phyloP scores from a whole-genome alignment of 2,797 vertebrate genomes.

The Spizella passerina region DNA sequence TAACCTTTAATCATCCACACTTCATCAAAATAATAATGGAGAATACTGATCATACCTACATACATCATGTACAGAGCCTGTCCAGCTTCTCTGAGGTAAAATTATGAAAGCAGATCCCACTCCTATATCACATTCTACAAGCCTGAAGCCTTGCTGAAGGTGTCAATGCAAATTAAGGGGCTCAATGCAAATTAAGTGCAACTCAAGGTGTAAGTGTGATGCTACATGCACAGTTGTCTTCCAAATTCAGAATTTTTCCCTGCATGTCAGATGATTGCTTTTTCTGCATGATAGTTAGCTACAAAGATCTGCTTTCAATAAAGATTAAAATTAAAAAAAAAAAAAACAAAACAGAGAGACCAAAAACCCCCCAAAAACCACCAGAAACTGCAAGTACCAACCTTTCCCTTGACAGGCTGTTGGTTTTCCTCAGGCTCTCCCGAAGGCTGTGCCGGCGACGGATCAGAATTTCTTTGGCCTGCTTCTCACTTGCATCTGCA shows the following conservation, averaged over 20 bases:
- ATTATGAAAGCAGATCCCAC: background rate
- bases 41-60: background rate
- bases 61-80: background rate
- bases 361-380: fast-evolving
- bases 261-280: background rate
- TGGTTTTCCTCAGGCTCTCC: constrained; percentile 84
- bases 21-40: background rate
- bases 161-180: background rate
- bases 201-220: background rate
- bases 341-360: background rate
- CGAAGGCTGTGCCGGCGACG: constrained; percentile 88
- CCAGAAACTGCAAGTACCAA: constrained; percentile 48
- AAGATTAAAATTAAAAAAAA: background rate
- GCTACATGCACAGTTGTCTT: background rate
- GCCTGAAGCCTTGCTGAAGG: background rate
- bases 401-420: constrained; percentile 72
- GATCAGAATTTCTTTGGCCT: constrained; percentile 92
- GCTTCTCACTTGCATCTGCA: constrained; percentile 81
- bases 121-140: background rate
- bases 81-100: background rate
- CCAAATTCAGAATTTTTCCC: background rate
- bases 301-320: background rate
- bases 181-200: background rate
- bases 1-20: background rate
- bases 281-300: background rate